These are phyloP conservation scores for Lethocerus indicus DNA, from an alignment of 1,140 invertebrate genomes.

Conservation along the genomic window DNA sequence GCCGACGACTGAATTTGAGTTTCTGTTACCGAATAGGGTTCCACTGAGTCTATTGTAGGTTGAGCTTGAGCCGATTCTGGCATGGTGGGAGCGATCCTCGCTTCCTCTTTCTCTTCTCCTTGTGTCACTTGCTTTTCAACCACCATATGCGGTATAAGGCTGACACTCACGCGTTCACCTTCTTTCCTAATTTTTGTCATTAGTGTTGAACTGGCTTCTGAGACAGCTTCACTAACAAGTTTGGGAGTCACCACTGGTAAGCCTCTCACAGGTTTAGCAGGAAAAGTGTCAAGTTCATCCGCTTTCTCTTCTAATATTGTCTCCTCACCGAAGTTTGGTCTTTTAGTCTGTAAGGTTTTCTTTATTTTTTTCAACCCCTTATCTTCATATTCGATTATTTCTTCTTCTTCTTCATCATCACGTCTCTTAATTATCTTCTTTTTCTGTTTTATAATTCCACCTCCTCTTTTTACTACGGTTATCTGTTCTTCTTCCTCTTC, in stretches of 20 bases:
- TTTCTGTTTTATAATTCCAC: constrained; percentile 20
- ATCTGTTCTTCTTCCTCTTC: constrained; percentile 19
- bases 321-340: constrained; percentile 22
- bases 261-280: constrained; percentile 14
- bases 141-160: constrained; percentile 14
- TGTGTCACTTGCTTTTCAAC: constrained; percentile 22
- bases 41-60: constrained; percentile 32
- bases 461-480: constrained; percentile 24
- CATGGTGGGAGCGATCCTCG: constrained; percentile 18
- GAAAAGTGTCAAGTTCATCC: constrained; percentile 16
- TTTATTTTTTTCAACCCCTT: constrained; percentile 22
- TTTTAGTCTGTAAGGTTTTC: constrained; percentile 21
- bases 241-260: constrained; percentile 19
- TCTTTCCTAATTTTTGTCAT: constrained; percentile 12
- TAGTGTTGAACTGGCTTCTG: constrained; percentile 15
- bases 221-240: constrained; percentile 18
- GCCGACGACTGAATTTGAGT: constrained; percentile 29
- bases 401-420: constrained; percentile 14
- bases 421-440: constrained; percentile 21
- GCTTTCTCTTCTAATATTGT: constrained; percentile 22
- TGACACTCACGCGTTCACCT: constrained; percentile 11
- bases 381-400: constrained; percentile 15
- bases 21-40: constrained; percentile 40
- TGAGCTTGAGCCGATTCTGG: constrained; percentile 27
- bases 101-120: constrained; percentile 30